Conservation (phyloP, 2,113 vertebrate genomes). For the Hyperoodon ampullatus region DNA sequence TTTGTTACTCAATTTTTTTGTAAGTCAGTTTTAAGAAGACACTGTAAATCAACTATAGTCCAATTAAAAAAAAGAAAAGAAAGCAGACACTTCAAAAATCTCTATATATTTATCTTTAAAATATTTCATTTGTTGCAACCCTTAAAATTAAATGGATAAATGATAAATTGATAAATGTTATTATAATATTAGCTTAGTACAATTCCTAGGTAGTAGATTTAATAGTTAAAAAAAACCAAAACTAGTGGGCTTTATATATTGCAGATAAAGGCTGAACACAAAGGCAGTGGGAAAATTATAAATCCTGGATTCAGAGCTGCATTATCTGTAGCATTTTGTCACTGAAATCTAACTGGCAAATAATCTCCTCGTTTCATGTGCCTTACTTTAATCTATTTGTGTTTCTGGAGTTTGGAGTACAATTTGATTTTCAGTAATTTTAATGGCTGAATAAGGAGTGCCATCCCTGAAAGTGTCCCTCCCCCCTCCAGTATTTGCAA, state of each 20-base stretch:
- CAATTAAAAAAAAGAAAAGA: not conserved
- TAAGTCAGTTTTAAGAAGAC: slow-evolving; percentile 69
- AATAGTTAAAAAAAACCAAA: not conserved
- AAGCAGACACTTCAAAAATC: slow-evolving; percentile 62
- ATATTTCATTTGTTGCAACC: slow-evolving; percentile 60
- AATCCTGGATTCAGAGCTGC: not conserved
- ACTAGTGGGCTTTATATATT: not conserved
- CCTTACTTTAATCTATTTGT: slow-evolving; percentile 78
- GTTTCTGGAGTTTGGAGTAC: slow-evolving; percentile 78
- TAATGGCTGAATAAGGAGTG: slow-evolving; percentile 80
- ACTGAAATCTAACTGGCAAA: slow-evolving; percentile 72
- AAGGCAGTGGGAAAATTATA: not conserved
- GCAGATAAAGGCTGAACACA: slow-evolving; percentile 38
- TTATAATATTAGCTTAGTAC: slow-evolving; percentile 61
- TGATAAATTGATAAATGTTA: slow-evolving; percentile 46
- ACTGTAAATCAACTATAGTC: not conserved
- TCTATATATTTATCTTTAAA: slow-evolving; percentile 73
- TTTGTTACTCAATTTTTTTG: slow-evolving; percentile 73
- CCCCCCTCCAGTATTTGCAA: slow-evolving; percentile 70
- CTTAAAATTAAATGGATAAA: slow-evolving; percentile 73
- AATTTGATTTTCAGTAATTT: slow-evolving; percentile 84
- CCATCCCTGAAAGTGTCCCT: slow-evolving; percentile 68
- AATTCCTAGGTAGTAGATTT: not conserved
- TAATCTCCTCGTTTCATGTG: slow-evolving; percentile 75
- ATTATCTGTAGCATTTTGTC: slow-evolving; percentile 55